phyloP scores from a whole-genome alignment of 2,113 vertebrate species.

The Calonectris borealis region DNA sequence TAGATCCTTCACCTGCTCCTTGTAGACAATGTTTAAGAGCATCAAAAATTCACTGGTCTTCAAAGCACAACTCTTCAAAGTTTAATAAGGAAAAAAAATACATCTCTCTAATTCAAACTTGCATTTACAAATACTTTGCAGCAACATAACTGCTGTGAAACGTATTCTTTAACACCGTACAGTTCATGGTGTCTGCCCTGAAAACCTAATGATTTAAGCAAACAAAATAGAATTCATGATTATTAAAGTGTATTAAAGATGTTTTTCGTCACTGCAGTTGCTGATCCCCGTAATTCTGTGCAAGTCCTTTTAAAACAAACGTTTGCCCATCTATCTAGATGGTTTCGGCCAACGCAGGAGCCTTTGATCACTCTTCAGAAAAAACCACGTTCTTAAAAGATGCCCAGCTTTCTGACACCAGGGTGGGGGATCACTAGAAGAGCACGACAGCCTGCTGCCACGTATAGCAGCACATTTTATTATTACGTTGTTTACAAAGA shows the following conservation, averaged over 20 bases:
- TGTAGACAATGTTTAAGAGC: neutral
- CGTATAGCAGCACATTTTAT: neutral
- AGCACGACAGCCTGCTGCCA: neutral
- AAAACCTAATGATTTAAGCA: neutral
- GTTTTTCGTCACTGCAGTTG: neutral
- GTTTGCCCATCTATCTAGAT: neutral
- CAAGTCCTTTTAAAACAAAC: neutral
- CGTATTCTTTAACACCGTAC: neutral
- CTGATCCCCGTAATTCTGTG: neutral
- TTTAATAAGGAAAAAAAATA: neutral
- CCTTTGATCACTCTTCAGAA: neutral
- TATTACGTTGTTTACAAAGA: neutral
- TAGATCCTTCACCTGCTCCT: neutral
- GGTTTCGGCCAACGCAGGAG: neutral
- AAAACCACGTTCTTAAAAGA: neutral
- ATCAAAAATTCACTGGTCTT: neutral
- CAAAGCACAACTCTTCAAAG: conserved; percentile 1
- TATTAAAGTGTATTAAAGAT: neutral
- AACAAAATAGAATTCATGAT: neutral
- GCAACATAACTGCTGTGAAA: neutral
- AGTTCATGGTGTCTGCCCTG: neutral
- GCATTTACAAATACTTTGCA: conserved; percentile 2
- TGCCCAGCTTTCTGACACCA: neutral
- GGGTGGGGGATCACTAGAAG: neutral
- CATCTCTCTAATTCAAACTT: neutral